These are phyloP conservation scores for Siniperca chuatsi DNA, from an alignment of 2,113 vertebrate species.

Conservation along the genomic window DNA sequence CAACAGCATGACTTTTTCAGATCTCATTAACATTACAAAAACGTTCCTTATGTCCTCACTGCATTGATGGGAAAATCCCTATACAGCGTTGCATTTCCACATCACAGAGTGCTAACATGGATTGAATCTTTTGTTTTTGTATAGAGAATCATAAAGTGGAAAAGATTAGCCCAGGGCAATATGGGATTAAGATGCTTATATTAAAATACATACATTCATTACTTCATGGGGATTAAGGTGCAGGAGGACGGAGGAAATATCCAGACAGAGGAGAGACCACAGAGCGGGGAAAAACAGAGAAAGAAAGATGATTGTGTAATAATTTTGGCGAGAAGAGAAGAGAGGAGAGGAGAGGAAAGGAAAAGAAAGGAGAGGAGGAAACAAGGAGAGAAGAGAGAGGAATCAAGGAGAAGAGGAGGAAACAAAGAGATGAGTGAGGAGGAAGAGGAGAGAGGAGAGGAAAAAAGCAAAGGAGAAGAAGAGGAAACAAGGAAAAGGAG, in stretches of 20 bases:
- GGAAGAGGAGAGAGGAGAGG: too few relatives aligned
- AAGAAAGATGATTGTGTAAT: not conserved
- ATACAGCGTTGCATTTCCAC: not conserved
- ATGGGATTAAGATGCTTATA: slow-evolving; percentile 43
- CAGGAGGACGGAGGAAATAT: not conserved
- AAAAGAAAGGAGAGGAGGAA: not conserved
- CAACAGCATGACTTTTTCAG: not conserved
- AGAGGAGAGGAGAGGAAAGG: not conserved
- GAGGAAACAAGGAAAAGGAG: not conserved
- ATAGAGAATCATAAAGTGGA: not conserved
- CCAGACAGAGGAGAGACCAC: not conserved
- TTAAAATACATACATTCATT: slow-evolving; percentile 31
- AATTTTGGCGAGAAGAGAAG: not conserved
- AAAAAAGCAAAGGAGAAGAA: rapidly evolving
- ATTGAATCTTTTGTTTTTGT: slow-evolving; percentile 36
- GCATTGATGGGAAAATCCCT: slow-evolving; percentile 19
- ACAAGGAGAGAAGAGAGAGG: not conserved
- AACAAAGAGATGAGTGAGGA: not conserved
- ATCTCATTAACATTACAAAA: slow-evolving; percentile 16
- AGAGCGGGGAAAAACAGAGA: not conserved
- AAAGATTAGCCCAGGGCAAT: slow-evolving; percentile 24
- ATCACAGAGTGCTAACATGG: slow-evolving; percentile 18
- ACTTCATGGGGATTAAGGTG: slow-evolving; percentile 6
- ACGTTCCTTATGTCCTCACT: not conserved
- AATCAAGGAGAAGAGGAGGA: not conserved